Base-by-base conservation (phyloP, 92 coral and sea anemone genomes). In the Parazoanthus darwini region DNA sequence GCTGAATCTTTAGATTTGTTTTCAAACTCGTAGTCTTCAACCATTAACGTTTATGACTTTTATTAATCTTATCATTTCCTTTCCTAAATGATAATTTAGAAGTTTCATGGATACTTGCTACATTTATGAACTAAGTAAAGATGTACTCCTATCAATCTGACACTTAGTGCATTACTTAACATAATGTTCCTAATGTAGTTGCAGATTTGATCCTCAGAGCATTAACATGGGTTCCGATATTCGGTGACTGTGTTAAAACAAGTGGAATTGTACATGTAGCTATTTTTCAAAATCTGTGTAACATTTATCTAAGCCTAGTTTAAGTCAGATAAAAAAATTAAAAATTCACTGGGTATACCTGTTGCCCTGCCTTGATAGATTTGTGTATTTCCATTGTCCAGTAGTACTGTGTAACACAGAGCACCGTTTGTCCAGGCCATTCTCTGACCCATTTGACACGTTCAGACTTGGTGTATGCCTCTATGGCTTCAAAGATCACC, bases 341-440 rank as follows among this genome's bases (percentile, higher is more conserved):
- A 3, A 18, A 38, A 51, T 44, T 25, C 22, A 67, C n/a, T 3
- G 10, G 29, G 33, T 79, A 79, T 89, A 96, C 98, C 91, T 93
- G 74, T 51, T 92, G 91, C 73, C 99, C 99, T 18, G 91, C 95
- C 72, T 94, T 93, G 87, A 97, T 97, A 43, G 98, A 94, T 88
- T 92, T 93, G 81, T 96, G 99, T 43, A 96, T 92, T 78, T 96
- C 99, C 67, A 82, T 85, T n/a, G 99, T 96, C 99, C 99, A 96
- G 91, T 88, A 96, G 54, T 91, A 92, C 90, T 96, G 99, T 23
- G 96, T 92, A 4, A 95, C 98, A 81, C 99, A 96, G 33, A 96
- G 94, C 76, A 96, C 97, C 20, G 99, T 94, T 88, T 96, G 99
- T 48, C 99, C 99, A 26, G 98, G 98, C 99, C 99, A 96, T 39